A percentile compares a stretch with the other conserved stretches of the same genome.
Evolutionary conservation across 2,888 invertebrate species (phyloP).

Genomic region (Bimastos eiseni): DNA sequence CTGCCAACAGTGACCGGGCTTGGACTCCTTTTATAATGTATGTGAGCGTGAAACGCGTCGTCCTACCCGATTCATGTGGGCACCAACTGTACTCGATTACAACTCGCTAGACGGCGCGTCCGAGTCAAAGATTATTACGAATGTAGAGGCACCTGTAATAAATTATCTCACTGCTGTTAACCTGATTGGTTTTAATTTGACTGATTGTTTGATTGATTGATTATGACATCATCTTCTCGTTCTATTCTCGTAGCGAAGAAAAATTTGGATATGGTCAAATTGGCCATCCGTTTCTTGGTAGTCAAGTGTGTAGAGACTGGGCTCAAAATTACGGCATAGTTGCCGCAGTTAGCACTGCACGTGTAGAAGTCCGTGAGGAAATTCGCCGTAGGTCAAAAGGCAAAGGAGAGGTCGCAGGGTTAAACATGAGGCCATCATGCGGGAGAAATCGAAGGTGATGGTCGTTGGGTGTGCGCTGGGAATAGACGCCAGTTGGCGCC

Average conservation of each 20-base stretch:
- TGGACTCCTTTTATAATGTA: background rate
- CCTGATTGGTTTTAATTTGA: too few relatives aligned
- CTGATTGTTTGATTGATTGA: too few relatives aligned
- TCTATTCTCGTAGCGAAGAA: too few relatives aligned
- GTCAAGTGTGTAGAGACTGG: background rate
- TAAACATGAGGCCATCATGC: constrained; percentile 6
- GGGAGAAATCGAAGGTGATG: background rate
- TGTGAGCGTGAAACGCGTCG: background rate
- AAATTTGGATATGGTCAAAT: background rate
- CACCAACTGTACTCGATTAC: too few relatives aligned
- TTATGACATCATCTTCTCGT: too few relatives aligned
- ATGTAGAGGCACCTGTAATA: too few relatives aligned
- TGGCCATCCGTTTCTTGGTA: too few relatives aligned
- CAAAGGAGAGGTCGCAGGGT: constrained; percentile 5
- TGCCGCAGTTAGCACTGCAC: background rate
- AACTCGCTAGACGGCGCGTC: too few relatives aligned
- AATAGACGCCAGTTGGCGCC: background rate
- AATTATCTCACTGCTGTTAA: too few relatives aligned
- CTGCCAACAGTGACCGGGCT: background rate
- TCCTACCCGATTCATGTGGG: too few relatives aligned
- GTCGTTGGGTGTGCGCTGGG: background rate
- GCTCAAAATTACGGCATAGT: background rate
- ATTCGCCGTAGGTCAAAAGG: background rate
- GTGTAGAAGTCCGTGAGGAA: background rate
- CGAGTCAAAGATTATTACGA: too few relatives aligned